Evolutionary conservation across 2,888 invertebrate genomes (phyloP).

Genomic region (Campopleginae sp.): DNA sequence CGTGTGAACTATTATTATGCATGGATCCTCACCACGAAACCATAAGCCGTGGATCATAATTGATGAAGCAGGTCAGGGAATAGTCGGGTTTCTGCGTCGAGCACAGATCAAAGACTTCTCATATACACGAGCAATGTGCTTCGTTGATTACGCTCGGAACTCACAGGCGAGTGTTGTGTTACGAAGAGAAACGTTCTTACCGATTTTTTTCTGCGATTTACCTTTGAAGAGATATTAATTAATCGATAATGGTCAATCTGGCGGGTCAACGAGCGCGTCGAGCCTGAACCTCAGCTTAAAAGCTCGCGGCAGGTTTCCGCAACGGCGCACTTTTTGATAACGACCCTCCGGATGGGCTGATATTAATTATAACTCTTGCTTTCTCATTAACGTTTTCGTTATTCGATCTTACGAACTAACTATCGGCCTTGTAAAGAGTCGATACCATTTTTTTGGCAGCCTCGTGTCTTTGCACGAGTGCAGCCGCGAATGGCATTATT

Average conservation of each 20-base stretch:
- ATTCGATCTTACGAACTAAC: too few relatives aligned
- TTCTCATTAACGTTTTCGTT: background rate
- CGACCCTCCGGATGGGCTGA: background rate
- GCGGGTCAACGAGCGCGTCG: background rate
- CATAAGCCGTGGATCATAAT: conserved; percentile 41
- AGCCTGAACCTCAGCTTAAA: background rate
- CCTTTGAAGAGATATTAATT: background rate
- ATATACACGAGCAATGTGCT: background rate
- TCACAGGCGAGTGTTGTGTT: background rate
- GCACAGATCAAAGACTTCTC: conserved; percentile 41
- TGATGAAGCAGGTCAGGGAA: conserved; percentile 45
- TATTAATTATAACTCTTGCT: background rate
- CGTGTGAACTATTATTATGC: conserved; percentile 20
- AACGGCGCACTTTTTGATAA: background rate
- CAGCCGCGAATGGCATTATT: background rate
- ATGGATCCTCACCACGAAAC: background rate
- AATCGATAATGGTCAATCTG: background rate
- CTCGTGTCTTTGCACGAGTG: background rate
- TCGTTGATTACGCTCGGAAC: background rate
- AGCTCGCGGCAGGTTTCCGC: background rate
- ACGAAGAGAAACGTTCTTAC: background rate
- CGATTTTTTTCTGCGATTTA: background rate
- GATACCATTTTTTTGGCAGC: background rate
- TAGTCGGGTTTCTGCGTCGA: conserved; percentile 32
- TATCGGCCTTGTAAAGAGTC: too few relatives aligned